Conservation (phyloP, 30 jellyfish, hydroid and myxozoan species). For the Pseudorhiza aurosa region DNA sequence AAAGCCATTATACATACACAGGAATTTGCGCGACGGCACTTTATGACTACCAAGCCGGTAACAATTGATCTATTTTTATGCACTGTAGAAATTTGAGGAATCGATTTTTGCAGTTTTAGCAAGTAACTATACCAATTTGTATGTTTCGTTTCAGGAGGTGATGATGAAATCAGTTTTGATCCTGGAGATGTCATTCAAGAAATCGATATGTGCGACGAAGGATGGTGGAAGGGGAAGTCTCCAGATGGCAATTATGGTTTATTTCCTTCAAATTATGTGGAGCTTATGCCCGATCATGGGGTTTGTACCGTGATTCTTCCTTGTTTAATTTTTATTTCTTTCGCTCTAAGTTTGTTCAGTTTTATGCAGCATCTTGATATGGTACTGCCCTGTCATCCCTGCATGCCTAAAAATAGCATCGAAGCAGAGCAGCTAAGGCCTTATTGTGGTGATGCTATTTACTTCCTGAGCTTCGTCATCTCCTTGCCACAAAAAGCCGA, state of each 20-base stretch:
- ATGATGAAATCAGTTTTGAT: constrained; percentile 81
- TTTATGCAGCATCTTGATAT: too few relatives aligned
- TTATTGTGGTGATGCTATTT: constrained; percentile 5
- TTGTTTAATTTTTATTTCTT: not conserved
- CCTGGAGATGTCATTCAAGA: constrained; percentile 83
- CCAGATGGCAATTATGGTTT: constrained; percentile 82
- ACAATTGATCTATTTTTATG: not conserved
- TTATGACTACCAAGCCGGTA: constrained; percentile 91
- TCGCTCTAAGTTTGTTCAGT: too few relatives aligned
- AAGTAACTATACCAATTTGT: not conserved
- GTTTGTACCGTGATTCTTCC: not conserved
- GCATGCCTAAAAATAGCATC: constrained; percentile 20
- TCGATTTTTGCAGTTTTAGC: not conserved
- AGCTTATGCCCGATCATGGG: not conserved
- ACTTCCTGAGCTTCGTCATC: constrained; percentile 21
- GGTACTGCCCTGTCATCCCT: constrained; percentile 24
- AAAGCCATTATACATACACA: not conserved
- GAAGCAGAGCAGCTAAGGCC: constrained; percentile 36
- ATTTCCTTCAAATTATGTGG: constrained; percentile 95
- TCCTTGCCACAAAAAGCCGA: constrained; percentile 27
- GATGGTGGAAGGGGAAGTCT: constrained; percentile 95
- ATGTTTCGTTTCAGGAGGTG: constrained; percentile 77
- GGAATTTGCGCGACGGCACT: constrained; percentile 74
- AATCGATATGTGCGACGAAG: constrained; percentile 82
- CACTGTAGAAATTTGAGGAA: too few relatives aligned